Conservation (phyloP, 2,888 invertebrate species). For the Epistrophe eligans region DNA sequence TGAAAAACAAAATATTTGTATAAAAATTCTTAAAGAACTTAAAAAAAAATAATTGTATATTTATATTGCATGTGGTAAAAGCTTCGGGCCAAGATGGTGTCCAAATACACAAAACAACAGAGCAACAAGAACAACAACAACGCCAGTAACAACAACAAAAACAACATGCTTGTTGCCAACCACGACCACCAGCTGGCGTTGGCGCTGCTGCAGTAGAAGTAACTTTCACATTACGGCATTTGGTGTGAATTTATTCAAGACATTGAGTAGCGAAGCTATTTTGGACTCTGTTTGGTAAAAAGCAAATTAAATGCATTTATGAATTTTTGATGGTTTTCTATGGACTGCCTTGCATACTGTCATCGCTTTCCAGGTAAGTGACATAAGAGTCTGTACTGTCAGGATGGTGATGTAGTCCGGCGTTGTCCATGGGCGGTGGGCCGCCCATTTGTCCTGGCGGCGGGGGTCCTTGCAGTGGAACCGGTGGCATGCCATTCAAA, state of each 20-base stretch:
- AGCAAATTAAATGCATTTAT: slow-evolving; percentile 84
- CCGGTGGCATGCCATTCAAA: slow-evolving; percentile 86
- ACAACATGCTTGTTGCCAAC: slow-evolving; percentile 44
- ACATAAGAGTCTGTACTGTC: slow-evolving; percentile 95
- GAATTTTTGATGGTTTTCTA: slow-evolving; percentile 83
- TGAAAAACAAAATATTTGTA: slow-evolving; percentile 31
- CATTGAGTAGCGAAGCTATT: slow-evolving; percentile 82
- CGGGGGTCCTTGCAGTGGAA: slow-evolving; percentile 84
- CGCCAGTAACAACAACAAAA: slow-evolving; percentile 56
- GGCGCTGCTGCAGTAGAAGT: slow-evolving; percentile 73
- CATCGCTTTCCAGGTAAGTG: slow-evolving; percentile 96
- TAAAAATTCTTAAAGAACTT: background rate
- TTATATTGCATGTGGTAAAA: slow-evolving; percentile 67
- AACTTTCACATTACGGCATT: slow-evolving; percentile 76
- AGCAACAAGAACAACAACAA: slow-evolving; percentile 73
- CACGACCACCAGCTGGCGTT: slow-evolving; percentile 63
- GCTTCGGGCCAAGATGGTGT: slow-evolving; percentile 60
- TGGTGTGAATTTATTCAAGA: slow-evolving; percentile 82
- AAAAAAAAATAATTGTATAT: slow-evolving; percentile 14
- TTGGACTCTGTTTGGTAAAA: slow-evolving; percentile 84
- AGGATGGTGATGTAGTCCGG: slow-evolving; percentile 87
- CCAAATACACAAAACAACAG: slow-evolving; percentile 69
- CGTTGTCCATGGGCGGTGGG: slow-evolving; percentile 84
- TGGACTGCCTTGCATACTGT: slow-evolving; percentile 90
- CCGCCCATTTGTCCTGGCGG: slow-evolving; percentile 85